Evolutionary conservation across 2,888 invertebrate genomes (phyloP).

Genomic region (Diarsia rubi): DNA sequence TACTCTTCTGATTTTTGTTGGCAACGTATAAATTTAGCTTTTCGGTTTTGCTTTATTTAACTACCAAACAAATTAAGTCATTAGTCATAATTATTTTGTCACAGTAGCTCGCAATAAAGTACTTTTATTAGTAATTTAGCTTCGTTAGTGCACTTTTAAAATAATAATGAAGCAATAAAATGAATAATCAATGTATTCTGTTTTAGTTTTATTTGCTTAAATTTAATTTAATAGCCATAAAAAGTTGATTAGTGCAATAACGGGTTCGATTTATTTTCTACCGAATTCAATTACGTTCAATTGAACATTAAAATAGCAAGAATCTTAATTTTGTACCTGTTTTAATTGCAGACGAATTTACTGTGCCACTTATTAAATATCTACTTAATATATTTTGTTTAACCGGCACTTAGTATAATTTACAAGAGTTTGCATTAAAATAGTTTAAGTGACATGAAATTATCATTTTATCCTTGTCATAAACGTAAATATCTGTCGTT

Average conservation of each 20-base stretch:
- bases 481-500: constrained; percentile 72
- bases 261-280: constrained; percentile 48
- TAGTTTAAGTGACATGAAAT: constrained; percentile 54
- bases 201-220: constrained; percentile 52
- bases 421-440: constrained; percentile 29
- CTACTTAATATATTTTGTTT: constrained; percentile 39
- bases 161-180: constrained; percentile 54
- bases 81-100: constrained; percentile 22
- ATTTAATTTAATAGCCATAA: constrained; percentile 54
- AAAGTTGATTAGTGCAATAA: constrained; percentile 51
- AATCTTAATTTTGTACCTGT: constrained; percentile 35
- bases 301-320: constrained; percentile 37
- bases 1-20: neutral
- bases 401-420: constrained; percentile 36
- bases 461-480: constrained; percentile 66
- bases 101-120: constrained; percentile 30
- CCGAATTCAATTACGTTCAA: constrained; percentile 59
- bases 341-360: constrained; percentile 44
- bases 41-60: neutral
- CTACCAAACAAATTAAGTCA: constrained; percentile 24
- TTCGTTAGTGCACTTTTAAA: constrained; percentile 51
- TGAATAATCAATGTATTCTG: constrained; percentile 47
- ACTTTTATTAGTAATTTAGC: constrained; percentile 23
- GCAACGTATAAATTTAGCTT: neutral
- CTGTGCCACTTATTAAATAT: constrained; percentile 31